phyloP scores from a whole-genome alignment of 2,113 vertebrate genomes.

The Lampris megalopsis region DNA sequence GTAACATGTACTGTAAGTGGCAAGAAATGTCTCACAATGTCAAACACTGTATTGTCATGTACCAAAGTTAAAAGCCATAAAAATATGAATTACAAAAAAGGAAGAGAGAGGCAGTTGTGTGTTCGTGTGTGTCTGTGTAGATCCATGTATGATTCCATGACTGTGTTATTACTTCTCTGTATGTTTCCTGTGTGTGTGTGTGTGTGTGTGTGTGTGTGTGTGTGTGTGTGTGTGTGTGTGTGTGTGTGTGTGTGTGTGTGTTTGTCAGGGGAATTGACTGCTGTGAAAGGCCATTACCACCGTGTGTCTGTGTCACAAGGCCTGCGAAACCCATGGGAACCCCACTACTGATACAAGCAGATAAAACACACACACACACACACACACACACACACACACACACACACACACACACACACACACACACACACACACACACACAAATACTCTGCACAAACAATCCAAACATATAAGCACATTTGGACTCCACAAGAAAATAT shows the following conservation, averaged over 20 bases:
- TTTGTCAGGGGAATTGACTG: constrained; percentile 60
- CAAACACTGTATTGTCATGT: too few species aligned
- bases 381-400: constrained; percentile 16
- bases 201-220: constrained; percentile 20
- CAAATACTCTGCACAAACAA: constrained; percentile 28
- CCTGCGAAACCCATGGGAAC: constrained; percentile 75
- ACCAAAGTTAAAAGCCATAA: too few species aligned
- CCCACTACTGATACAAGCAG: constrained; percentile 60
- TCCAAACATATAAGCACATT: constrained; percentile 65
- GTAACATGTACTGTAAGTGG: too few species aligned
- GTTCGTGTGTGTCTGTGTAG: neutral
- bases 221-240: constrained; percentile 30
- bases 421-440: constrained; percentile 33
- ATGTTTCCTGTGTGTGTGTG: neutral
- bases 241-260: constrained; percentile 30
- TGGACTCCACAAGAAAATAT: constrained; percentile 66
- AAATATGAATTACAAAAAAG: too few species aligned
- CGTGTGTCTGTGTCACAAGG: constrained; percentile 68
- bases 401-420: constrained; percentile 24
- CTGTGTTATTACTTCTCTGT: constrained; percentile 35
- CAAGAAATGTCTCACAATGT: too few species aligned
- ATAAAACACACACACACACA: constrained; percentile 17
- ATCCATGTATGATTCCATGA: constrained; percentile 16
- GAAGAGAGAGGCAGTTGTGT: neutral
- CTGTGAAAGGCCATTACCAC: constrained; percentile 80